Evolutionary conservation across 2,888 invertebrate genomes (phyloP).

Genomic region (Drosophila subsilvestris): DNA sequence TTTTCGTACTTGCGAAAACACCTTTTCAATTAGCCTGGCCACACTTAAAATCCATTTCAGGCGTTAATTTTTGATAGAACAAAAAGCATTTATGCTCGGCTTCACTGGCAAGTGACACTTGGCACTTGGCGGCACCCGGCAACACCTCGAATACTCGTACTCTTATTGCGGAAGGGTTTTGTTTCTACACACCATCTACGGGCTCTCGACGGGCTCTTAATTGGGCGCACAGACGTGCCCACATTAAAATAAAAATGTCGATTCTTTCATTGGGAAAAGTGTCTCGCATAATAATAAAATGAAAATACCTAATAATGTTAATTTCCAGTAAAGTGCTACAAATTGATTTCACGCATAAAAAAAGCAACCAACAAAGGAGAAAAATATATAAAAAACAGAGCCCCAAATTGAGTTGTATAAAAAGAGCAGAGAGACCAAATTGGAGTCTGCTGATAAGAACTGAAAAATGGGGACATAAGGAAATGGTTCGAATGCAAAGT

Average conservation of each 20-base stretch:
- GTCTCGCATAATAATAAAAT: conserved; percentile 52
- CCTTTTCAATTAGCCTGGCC: conserved; percentile 75
- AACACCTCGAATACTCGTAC: conserved; percentile 43
- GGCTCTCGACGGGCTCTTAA: conserved; percentile 52
- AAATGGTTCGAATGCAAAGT: no score
- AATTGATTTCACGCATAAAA: conserved; percentile 73
- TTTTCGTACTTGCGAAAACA: conserved; percentile 39
- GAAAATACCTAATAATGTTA: conserved; percentile 62
- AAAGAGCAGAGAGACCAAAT: neutral
- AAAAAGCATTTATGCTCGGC: conserved; percentile 69
- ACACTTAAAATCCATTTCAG: conserved; percentile 75
- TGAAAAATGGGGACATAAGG: no score
- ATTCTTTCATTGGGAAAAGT: conserved; percentile 48
- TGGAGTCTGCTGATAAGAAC: neutral
- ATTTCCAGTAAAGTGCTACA: conserved; percentile 72
- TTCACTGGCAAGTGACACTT: conserved; percentile 79
- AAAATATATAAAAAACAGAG: neutral
- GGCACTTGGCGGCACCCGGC: conserved; percentile 12
- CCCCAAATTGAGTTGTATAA: conserved; percentile 46
- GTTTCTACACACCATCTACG: conserved; percentile 52
- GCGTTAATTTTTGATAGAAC: conserved; percentile 72
- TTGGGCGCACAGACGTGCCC: conserved; percentile 68
- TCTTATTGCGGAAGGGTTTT: conserved; percentile 39
- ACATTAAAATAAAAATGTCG: conserved; percentile 50
- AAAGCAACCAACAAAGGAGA: conserved; percentile 19